phyloP scores from a whole-genome alignment of 2,113 vertebrate genomes.

The Lepisosteus osseus region DNA sequence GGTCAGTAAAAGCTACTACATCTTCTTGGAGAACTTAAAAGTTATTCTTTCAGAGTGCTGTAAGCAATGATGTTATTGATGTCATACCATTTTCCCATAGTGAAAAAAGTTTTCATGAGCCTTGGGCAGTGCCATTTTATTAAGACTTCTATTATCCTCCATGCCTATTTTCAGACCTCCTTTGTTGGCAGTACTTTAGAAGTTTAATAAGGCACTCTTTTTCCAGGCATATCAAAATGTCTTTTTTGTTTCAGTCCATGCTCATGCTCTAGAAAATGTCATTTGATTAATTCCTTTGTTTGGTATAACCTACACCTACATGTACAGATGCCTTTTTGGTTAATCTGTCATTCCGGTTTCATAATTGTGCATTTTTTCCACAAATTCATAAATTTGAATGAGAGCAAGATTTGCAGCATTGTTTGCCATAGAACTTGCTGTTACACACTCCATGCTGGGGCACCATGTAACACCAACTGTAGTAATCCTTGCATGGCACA shows the following conservation, averaged over 20 bases:
- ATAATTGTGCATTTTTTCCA: conserved; percentile 20
- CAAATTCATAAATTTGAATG: conserved; percentile 68
- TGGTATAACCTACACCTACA: conserved; percentile 15
- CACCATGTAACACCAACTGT: conserved; percentile 79
- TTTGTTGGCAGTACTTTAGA: background rate
- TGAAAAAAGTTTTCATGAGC: too few relatives aligned
- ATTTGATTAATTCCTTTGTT: conserved; percentile 37
- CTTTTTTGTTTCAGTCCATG: conserved; percentile 38
- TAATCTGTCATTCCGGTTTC: conserved; percentile 25
- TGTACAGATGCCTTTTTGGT: conserved; percentile 14
- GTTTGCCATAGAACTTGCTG: conserved; percentile 77
- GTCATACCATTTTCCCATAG: background rate
- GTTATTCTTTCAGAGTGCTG: too few relatives aligned
- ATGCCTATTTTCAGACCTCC: background rate
- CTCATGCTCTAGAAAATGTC: conserved; percentile 36
- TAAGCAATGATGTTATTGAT: background rate
- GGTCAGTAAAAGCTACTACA: too few relatives aligned
- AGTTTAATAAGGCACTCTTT: conserved; percentile 19
- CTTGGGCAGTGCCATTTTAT: background rate
- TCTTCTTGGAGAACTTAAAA: too few relatives aligned
- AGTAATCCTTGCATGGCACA: conserved; percentile 51
- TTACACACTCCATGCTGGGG: conserved; percentile 76
- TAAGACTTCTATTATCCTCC: background rate
- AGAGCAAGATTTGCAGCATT: conserved; percentile 81
- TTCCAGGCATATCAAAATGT: conserved; percentile 36